Evolutionary conservation across 1,140 invertebrate genomes (phyloP).

Genomic region (Lerema accius): DNA sequence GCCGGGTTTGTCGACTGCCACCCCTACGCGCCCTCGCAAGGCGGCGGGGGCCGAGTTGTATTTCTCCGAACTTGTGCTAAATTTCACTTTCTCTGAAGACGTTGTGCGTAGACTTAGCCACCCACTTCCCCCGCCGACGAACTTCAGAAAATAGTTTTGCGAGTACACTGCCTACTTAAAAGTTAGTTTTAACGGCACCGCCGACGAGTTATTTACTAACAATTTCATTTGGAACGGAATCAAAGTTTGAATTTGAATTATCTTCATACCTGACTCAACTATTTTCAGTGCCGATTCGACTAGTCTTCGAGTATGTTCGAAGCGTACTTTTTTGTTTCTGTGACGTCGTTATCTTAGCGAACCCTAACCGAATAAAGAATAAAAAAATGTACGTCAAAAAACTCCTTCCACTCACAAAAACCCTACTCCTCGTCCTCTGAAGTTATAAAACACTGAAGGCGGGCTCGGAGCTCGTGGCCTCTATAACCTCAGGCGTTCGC

Average conservation of each 20-base stretch:
- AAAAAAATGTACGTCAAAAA: conserved; percentile 81
- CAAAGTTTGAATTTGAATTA: background rate
- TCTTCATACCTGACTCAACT: background rate
- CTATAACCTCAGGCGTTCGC: conserved; percentile 44
- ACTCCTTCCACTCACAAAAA: conserved; percentile 80
- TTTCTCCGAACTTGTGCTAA: conserved; percentile 81
- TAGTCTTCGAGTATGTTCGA: conserved; percentile 3
- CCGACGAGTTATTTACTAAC: conserved; percentile 1
- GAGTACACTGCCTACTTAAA: conserved; percentile 17
- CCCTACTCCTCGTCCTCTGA: conserved; percentile 70
- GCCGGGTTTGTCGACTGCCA: conserved; percentile 67
- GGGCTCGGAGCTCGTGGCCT: conserved; percentile 54
- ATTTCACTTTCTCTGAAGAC: conserved; percentile 82
- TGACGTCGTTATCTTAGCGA: conserved; percentile 79
- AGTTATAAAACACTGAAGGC: conserved; percentile 78
- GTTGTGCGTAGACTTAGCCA: conserved; percentile 76
- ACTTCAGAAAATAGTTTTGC: conserved; percentile 61
- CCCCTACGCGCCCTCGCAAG: conserved; percentile 54
- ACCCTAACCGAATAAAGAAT: conserved; percentile 79
- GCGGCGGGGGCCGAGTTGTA: conserved; percentile 68
- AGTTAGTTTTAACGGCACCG: conserved; percentile 4
- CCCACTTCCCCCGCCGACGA: conserved; percentile 62
- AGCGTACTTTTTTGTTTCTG: conserved; percentile 61
- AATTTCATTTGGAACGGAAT: background rate
- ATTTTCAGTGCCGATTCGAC: background rate